A percentile compares a stretch with the other conserved stretches of the same genome.
Evolutionary conservation across 2,888 invertebrate genomes (phyloP).

Genomic region (Strigamia maritima): DNA sequence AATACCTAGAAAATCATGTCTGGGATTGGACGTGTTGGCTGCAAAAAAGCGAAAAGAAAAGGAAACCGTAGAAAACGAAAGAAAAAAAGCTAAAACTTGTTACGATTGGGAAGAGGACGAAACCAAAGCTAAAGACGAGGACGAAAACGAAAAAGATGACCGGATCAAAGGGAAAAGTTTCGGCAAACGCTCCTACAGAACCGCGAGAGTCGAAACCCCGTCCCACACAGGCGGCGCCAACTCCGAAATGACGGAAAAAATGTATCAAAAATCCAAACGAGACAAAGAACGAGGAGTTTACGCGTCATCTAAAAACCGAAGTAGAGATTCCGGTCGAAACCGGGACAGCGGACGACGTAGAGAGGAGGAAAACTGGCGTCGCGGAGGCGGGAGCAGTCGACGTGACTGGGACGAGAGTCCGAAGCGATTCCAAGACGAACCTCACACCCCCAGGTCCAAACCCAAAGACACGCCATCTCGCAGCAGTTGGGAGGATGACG

Average conservation of each 20-base stretch:
- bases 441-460: constrained; percentile 72
- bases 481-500: constrained; percentile 63
- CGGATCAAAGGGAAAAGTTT: constrained; percentile 31
- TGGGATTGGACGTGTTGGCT: constrained; percentile 82
- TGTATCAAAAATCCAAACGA: constrained; percentile 60
- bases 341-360: constrained; percentile 48
- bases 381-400: constrained; percentile 45
- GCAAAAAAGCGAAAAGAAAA: constrained; percentile 54
- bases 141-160: constrained; percentile 9
- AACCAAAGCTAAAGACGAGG: constrained; percentile 40
- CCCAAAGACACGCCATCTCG: constrained; percentile 62
- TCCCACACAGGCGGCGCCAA: constrained; percentile 91
- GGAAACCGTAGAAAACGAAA: constrained; percentile 46
- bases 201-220: constrained; percentile 81
- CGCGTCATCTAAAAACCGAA: constrained; percentile 62
- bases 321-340: background rate
- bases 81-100: constrained; percentile 43
- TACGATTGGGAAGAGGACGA: constrained; percentile 43
- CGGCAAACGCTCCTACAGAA: constrained; percentile 65
- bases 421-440: constrained; percentile 73
- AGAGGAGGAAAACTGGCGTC: constrained; percentile 42
- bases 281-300: constrained; percentile 68
- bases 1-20: constrained; percentile 60
- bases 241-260: constrained; percentile 68
- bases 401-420: constrained; percentile 50